phyloP scores from a whole-genome alignment of 2,113 vertebrate genomes.

The Henicopernis longicauda region DNA sequence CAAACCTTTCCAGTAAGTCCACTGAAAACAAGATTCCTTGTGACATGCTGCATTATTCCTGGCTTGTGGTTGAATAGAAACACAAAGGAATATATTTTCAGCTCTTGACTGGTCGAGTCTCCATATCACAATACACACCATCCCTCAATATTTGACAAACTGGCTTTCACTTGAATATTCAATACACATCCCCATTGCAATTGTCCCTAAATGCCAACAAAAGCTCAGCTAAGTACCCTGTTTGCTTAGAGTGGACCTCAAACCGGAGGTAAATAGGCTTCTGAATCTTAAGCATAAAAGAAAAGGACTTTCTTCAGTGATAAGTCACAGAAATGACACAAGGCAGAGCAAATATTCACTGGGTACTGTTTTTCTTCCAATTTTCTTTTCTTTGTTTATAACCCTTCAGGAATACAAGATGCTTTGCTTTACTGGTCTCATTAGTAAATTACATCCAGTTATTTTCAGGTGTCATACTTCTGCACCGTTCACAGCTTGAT shows the following conservation, averaged over 20 bases:
- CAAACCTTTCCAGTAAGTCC: background rate
- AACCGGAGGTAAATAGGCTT: background rate
- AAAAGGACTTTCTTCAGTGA: background rate
- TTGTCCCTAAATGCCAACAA: background rate
- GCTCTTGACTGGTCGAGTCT: background rate
- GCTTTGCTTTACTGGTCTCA: background rate
- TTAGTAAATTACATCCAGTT: background rate
- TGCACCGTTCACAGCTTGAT: background rate
- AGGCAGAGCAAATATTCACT: background rate
- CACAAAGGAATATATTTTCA: background rate
- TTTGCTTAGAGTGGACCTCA: slow-evolving; percentile 1
- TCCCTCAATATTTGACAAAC: background rate
- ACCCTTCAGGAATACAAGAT: background rate
- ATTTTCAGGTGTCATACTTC: background rate
- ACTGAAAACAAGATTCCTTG: background rate
- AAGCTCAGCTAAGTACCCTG: background rate
- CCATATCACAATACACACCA: background rate
- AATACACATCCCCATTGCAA: background rate
- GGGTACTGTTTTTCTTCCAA: background rate
- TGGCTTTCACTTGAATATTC: background rate
- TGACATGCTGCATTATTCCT: background rate
- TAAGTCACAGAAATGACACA: background rate
- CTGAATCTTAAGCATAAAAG: background rate
- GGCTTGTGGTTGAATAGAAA: background rate
- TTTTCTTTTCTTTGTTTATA: background rate